Percentiles rank a stretch among this genome's conserved stretches.
phyloP scores from a whole-genome alignment of 2,888 invertebrate genomes.

The Zygothrica quintamaculata region DNA sequence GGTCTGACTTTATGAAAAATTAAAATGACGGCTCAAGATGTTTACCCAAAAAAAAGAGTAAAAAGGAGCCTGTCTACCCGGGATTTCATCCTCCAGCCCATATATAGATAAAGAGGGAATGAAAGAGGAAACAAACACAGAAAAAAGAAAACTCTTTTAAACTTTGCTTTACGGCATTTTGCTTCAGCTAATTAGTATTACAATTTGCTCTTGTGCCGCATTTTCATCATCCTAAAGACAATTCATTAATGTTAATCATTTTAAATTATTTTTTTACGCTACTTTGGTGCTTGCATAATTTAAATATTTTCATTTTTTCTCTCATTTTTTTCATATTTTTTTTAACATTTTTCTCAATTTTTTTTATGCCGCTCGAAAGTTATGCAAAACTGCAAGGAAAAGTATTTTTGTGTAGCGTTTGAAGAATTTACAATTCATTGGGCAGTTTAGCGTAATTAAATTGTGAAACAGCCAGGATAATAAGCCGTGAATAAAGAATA shows the following conservation, averaged over 20 bases:
- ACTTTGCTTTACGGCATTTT: constrained; percentile 62
- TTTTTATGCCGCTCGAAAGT: neutral
- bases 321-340: constrained; percentile 6
- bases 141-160: constrained; percentile 58
- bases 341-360: neutral
- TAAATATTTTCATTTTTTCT: constrained; percentile 10
- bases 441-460: constrained; percentile 79
- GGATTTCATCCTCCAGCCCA: neutral
- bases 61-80: constrained; percentile 52
- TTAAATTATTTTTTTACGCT: constrained; percentile 60
- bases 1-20: constrained; percentile 70
- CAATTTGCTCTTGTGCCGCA: constrained; percentile 65
- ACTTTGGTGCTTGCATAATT: constrained; percentile 61
- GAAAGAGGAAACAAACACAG: neutral
- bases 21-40: constrained; percentile 73
- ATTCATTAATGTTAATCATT: constrained; percentile 80
- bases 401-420: constrained; percentile 43
- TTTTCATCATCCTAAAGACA: constrained; percentile 64
- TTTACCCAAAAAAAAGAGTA: constrained; percentile 69
- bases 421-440: constrained; percentile 78
- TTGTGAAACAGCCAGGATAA: constrained; percentile 59
- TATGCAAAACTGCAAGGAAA: constrained; percentile 51
- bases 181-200: constrained; percentile 76
- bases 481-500: constrained; percentile 29
- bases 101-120: neutral